phyloP scores from a whole-genome alignment of 2,113 vertebrate species.

The Platichthys flesus region DNA sequence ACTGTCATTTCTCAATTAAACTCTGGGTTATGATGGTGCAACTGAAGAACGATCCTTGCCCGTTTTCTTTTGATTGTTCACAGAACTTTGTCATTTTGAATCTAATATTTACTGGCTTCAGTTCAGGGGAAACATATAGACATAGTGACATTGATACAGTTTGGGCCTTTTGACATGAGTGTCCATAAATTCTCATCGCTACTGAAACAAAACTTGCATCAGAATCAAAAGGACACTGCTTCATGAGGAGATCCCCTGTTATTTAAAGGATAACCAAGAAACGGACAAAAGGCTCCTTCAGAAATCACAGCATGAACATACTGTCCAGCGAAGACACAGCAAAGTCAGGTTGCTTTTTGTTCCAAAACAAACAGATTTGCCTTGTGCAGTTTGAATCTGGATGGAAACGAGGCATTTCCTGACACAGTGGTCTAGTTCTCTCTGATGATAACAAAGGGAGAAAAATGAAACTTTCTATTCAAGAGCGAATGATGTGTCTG shows the following conservation, averaged over 20 bases:
- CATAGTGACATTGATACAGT: background rate
- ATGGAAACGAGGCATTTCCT: background rate
- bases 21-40: background rate
- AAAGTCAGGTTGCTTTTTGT: background rate
- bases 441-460: background rate
- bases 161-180: slow-evolving; percentile 1
- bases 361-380: background rate
- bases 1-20: background rate
- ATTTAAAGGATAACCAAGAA: too few species aligned
- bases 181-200: background rate
- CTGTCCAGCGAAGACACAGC: too few species aligned
- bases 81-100: background rate
- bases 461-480: background rate
- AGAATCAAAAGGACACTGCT: background rate
- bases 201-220: slow-evolving; percentile 1
- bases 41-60: background rate
- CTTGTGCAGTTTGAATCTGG: background rate
- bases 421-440: background rate
- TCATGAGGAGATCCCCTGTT: too few species aligned
- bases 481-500: background rate
- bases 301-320: too few species aligned
- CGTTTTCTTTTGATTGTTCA: background rate
- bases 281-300: too few species aligned
- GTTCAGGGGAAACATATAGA: background rate
- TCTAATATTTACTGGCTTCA: background rate